Conservation (phyloP, 2,888 invertebrate genomes). For the Eugnorisma glareosa region DNA sequence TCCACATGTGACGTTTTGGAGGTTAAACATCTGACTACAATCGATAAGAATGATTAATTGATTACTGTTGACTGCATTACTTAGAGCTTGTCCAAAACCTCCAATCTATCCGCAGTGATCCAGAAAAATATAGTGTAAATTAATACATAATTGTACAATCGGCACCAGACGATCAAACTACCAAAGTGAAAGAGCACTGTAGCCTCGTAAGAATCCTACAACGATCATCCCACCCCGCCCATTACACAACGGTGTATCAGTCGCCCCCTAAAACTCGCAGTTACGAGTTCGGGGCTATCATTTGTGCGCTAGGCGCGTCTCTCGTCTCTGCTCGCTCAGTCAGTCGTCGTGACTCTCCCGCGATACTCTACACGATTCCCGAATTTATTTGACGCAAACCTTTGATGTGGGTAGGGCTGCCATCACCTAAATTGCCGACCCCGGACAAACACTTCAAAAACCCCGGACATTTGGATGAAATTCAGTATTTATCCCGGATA, state of each 20-base stretch:
- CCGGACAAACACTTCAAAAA: too few relatives aligned
- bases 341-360: constrained; percentile 84
- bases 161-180: not conserved
- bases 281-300: constrained; percentile 82
- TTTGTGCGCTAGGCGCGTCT: constrained; percentile 79
- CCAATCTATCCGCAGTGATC: not conserved
- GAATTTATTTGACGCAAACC: constrained; percentile 74
- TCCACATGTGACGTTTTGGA: not conserved
- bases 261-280: constrained; percentile 72
- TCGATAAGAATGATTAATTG: not conserved
- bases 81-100: not conserved
- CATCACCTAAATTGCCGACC: too few relatives aligned
- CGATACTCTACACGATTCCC: constrained; percentile 76
- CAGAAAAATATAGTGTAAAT: not conserved
- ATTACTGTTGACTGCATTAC: not conserved
- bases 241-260: constrained; percentile 70
- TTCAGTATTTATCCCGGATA: too few relatives aligned
- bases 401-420: constrained; percentile 61
- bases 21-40: not conserved
- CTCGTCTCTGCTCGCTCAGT: constrained; percentile 56
- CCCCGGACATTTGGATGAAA: too few relatives aligned
- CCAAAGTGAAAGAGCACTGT: not conserved
- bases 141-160: not conserved
- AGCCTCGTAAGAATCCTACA: not conserved
- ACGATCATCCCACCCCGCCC: not conserved